These are phyloP conservation scores for Acrobasis repandana DNA, from an alignment of 2,888 invertebrate species.

Conservation along the genomic window DNA sequence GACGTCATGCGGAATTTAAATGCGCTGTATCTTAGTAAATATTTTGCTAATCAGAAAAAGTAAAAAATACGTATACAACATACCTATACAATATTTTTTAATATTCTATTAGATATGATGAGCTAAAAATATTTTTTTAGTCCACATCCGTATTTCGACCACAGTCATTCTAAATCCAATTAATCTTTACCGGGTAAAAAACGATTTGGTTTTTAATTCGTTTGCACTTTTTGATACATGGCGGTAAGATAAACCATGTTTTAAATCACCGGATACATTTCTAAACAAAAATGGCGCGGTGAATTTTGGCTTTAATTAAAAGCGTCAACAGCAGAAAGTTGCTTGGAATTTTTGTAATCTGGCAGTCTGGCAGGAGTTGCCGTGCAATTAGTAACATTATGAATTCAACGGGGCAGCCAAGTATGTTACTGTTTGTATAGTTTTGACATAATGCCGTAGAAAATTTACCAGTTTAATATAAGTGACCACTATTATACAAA, in stretches of 20 bases:
- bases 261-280: conserved; percentile 12
- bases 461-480: too few species aligned
- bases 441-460: too few species aligned
- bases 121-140: too few species aligned
- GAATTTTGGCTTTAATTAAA: conserved; percentile 15
- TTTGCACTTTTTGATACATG: conserved; percentile 17
- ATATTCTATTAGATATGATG: too few species aligned
- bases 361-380: conserved; percentile 3
- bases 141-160: not conserved
- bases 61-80: too few species aligned
- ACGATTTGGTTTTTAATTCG: not conserved
- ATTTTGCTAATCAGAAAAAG: too few species aligned
- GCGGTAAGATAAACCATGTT: conserved; percentile 15
- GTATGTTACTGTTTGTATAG: too few species aligned
- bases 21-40: too few species aligned
- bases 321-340: conserved; percentile 9
- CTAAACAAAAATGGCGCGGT: conserved; percentile 8
- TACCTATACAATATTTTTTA: too few species aligned
- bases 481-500: too few species aligned
- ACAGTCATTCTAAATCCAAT: not conserved
- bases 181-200: not conserved
- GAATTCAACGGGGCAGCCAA: not conserved
- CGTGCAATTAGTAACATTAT: conserved; percentile 5
- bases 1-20: too few species aligned
- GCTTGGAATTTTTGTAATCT: conserved; percentile 5